Base-by-base conservation (phyloP, 2,888 invertebrate species). In the Silvanus unidentatus region DNA sequence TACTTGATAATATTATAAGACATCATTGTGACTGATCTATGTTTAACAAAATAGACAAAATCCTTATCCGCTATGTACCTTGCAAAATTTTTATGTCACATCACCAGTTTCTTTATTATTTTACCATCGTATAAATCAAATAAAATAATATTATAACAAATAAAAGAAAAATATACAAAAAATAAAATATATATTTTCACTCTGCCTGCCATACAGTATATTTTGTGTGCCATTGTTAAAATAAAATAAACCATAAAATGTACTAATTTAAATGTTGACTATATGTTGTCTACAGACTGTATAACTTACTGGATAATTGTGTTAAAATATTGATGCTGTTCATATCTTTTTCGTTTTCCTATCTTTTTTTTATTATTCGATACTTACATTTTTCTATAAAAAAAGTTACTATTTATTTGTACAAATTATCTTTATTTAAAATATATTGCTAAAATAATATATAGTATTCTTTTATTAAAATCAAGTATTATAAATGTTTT, bases 401-500 rank as follows among this genome's bases (percentile, higher is more conserved):
- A 50, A 47, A 29, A 12, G 3, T 37, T 37, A 11, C 15, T 60
- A 59, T 64, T 61, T 63, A 60, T 61, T 63, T 63, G 59, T 64
- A 65, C 57, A 61, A 60, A 59, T n/a, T n/a, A 57, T 52, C 60
- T 63, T 61, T 59, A 57, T 62, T 65, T 61, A 58, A 59, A 60
- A 50, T 59, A 56, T 57, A 60, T 55, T 54, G 63, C 63, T 59
- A 61, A 62, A 61, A 55, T 50, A 59, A 53, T 58, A 60, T 60
- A 40, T 28, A 36, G 38, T 50, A 48, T 48, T 48, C 43, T 40
- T 51, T 52, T 52, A 48, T 40, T 49, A 10, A 37, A 37, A 37
- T 62, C 62, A 62, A 68, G 64, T 69, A 71, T 70, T 70, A 71
- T 71, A 66, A 71, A 71, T 70, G 71, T 71, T 70, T 71, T 69